Evolutionary conservation across 2,888 invertebrate genomes (phyloP), one percentile per base, ranked within the genome.

Genomic region (Ametastegia equiseti): DNA sequence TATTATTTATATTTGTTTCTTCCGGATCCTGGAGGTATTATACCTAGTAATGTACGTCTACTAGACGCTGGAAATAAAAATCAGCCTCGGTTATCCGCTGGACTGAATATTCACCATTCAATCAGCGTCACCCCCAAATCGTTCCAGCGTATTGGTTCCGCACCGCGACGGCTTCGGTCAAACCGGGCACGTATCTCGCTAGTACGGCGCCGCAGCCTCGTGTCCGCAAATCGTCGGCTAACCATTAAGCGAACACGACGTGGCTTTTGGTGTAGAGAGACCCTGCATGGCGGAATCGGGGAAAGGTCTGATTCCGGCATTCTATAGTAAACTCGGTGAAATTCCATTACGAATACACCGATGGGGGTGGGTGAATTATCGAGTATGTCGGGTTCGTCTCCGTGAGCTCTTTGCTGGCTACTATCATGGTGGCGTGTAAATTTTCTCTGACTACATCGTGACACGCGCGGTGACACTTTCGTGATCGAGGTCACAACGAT

Each of bases 141-240:
- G 50, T 54, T 50, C 23, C 36, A 30, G 19, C 54, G 75, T 54
- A 54, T 75, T 36, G 75, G 54, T 75, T 75, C 54, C 54, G 36
- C 36, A 54, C 33, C 23, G 19, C n/a, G 75, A 75, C 50, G 75
- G 75, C 50, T 54, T 36, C 54, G 75, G 75, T 75, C 75, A 50
- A 75, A 13, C 75, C 54, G 36, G 75, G 33, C 50, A 75, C 75
- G 75, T 75, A 75, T 50, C 75, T 54, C 54, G 75, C 75, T 75
- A 19, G 33, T 33, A 36, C 15, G 36, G 54, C 75, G 23, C 13
- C 50, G 13, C 75, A 54, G 75, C 33, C 33, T 54, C 54, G 33
- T 50, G 75, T 75, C 75, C 75, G 75, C 75, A 50, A 75, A 75
- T 75, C 75, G 50, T 75, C 73, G 36, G 50, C 73, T 73, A 73